Conservation (phyloP, 1,140 invertebrate genomes). For the Apis dorsata region DNA sequence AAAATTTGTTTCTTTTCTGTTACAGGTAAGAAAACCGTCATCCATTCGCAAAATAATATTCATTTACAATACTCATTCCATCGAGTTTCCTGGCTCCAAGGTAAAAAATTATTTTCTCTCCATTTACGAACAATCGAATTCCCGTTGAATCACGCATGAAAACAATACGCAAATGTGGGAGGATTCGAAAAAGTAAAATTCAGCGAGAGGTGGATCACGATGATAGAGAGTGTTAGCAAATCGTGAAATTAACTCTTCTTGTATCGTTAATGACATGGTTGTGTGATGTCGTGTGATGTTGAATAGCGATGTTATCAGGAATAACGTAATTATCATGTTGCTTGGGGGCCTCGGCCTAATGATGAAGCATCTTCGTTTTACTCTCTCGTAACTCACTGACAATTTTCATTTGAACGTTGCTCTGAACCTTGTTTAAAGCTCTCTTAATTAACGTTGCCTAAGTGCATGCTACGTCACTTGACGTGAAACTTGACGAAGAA, state of each 20-base stretch:
- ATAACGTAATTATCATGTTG: conserved; percentile 66
- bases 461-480: neutral
- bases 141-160: neutral
- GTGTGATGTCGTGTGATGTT: conserved; percentile 28
- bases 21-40: conserved; percentile 49
- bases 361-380: conserved; percentile 47
- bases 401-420: conserved; percentile 20
- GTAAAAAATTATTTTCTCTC: neutral
- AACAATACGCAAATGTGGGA: conserved; percentile 6
- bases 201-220: conserved; percentile 45
- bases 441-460: neutral
- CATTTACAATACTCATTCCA: neutral
- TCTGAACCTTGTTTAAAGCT: neutral
- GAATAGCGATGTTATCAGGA: conserved; percentile 63
- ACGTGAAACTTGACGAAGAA: neutral
- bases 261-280: conserved; percentile 34
- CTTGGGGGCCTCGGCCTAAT: conserved; percentile 51
- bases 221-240: conserved; percentile 59
- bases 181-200: conserved; percentile 16
- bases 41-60: no score
- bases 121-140: neutral
- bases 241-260: conserved; percentile 52
- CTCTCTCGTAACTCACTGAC: conserved; percentile 17
- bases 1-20: conserved; percentile 35
- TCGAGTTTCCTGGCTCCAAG: neutral